Evolutionary conservation across 92 coral and sea anemone species (phyloP), one percentile per base, ranked within the genome.

Genomic region (Muricea muricata): DNA sequence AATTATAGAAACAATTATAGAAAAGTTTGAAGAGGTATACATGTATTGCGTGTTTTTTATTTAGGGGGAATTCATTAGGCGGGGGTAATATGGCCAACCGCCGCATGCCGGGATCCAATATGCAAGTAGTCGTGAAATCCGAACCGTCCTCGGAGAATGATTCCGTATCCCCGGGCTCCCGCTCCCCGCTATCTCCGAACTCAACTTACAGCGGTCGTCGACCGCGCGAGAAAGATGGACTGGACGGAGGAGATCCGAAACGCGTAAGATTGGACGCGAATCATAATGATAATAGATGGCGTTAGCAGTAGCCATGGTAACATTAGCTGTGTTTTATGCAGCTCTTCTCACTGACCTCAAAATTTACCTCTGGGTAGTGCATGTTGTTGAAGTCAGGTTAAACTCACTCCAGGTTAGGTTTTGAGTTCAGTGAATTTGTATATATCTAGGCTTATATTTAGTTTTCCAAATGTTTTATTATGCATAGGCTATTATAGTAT

Each of bases 281-380:
- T 41, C 68, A 97, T 17, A 84, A 97, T 0, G 90, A 94, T n/a
- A n/a, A n/a, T 80, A 94, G 98, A 46, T 93, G 97, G 99, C 99
- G 97, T 69, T 96, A 85, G 75, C 56, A 78, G 66, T 31, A 30
- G 40, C 39, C 63, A 52, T 56, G 41, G 52, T 47, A 70, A 60
- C 30, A 71, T 31, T 28, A 79, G 76, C 70, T 80, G 72, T 60
- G 63, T 65, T 54, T 71, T 23, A 29, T 37, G 65, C 40, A 80
- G 75, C 61, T 61, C 35, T 65, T 73, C 34, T 32, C 71, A 32
- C 57, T 26, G 76, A 50, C 57, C 70, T 32, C 18, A 32, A 32
- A 63, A 29, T 54, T 54, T n/a, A n/a, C n/a, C n/a, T n/a, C 61
- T 54, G 61, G 42, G 9, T 37, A 37, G 42, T 9, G 42, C 4